These are phyloP conservation scores for Iphiclides podalirius DNA, from an alignment of 2,888 invertebrate species.

Conservation along the genomic window DNA sequence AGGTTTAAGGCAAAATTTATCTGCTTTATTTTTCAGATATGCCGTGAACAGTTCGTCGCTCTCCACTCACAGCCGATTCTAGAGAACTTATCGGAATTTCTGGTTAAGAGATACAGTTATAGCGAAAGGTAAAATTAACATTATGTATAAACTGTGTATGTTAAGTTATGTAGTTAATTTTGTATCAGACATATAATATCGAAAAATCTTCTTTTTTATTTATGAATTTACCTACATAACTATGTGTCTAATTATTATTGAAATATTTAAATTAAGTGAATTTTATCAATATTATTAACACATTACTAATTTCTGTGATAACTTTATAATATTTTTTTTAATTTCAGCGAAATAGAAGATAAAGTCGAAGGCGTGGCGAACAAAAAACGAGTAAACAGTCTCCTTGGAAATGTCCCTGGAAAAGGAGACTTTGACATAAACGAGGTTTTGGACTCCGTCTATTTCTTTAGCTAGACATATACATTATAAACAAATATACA, in stretches of 20 bases:
- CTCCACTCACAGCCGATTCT: slow-evolving; percentile 96
- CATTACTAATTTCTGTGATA: too few species aligned
- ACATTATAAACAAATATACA: too few species aligned
- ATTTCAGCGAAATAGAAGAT: slow-evolving; percentile 65
- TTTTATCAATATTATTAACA: too few species aligned
- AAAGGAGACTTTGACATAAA: slow-evolving; percentile 89
- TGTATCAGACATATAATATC: neutral
- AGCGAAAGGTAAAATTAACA: slow-evolving; percentile 80
- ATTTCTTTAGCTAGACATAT: slow-evolving; percentile 91
- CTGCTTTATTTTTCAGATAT: slow-evolving; percentile 81
- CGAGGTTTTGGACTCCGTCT: slow-evolving; percentile 87
- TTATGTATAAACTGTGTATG: too few species aligned
- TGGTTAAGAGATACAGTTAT: slow-evolving; percentile 84
- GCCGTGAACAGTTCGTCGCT: slow-evolving; percentile 98
- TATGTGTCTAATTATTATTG: too few species aligned
- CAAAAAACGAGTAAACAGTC: slow-evolving; percentile 81
- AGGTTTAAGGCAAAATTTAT: too few species aligned
- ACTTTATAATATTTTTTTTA: too few species aligned
- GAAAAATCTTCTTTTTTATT: too few species aligned
- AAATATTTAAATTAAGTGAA: too few species aligned
- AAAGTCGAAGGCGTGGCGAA: slow-evolving; percentile 75
- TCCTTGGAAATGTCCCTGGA: slow-evolving; percentile 83
- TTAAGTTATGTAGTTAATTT: too few species aligned
- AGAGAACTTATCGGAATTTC: slow-evolving; percentile 88
- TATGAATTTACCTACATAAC: too few species aligned